These are phyloP conservation scores for Petrolisthes manimaculis DNA, from an alignment of 2,888 invertebrate species.

Conservation along the genomic window DNA sequence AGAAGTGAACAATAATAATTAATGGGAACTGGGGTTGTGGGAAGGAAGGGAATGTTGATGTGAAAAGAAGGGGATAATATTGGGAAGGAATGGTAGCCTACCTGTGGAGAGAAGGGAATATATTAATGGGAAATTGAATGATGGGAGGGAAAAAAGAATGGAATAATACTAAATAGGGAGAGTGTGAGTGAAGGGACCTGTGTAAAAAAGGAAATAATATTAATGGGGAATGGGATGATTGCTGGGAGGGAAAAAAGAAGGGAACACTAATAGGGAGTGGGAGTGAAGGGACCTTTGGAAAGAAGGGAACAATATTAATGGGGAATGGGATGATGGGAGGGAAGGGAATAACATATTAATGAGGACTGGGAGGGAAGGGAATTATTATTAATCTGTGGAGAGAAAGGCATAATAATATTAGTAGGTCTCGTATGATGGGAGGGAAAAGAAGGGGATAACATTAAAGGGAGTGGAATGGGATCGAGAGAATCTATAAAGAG, in stretches of 20 bases:
- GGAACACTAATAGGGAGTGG: background rate
- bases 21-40: background rate
- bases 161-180: background rate
- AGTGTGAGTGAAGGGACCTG: background rate
- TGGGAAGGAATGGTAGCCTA: background rate
- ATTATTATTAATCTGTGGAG: background rate
- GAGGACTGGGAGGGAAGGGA: background rate
- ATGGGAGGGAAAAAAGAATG: background rate
- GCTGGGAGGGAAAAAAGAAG: background rate
- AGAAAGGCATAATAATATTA: background rate
- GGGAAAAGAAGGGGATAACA: background rate
- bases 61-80: background rate
- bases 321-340: background rate
- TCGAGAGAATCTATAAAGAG: background rate
- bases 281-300: background rate
- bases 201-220: background rate
- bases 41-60: background rate
- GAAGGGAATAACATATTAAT: background rate
- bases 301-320: background rate
- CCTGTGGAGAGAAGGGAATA: background rate
- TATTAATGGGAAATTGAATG: background rate
- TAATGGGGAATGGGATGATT: background rate
- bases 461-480: background rate
- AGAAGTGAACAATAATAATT: background rate
- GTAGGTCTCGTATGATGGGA: background rate